Base-by-base conservation (phyloP, 2,797 vertebrate species). In the Iguana delicatissima region DNA sequence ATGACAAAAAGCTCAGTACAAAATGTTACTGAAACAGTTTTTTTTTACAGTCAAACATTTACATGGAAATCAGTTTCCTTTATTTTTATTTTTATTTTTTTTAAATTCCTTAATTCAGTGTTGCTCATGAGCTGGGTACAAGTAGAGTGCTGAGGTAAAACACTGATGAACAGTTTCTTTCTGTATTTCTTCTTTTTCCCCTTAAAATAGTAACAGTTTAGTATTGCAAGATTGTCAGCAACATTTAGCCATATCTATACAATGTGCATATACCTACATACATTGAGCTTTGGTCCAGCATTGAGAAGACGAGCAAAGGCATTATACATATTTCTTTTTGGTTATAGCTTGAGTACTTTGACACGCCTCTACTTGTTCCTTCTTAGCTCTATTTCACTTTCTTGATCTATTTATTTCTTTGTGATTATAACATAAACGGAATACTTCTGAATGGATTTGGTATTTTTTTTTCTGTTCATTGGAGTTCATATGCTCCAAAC, bases 261-360 rank as follows among this genome's bases (percentile, higher is more conserved):
- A 99, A 98, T 99, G 98, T 99, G 99, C 99, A 99, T 98, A 98
- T 99, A 99, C 98, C 98, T 98, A 97, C 96, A 97, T 97, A 98
- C 96, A 98, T 98, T 98, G 98, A 98, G 98, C 99, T 99, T 99
- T 99, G 99, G 99, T 99, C 99, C 99, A 99, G 98, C 98, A 96
- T 98, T 98, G 97, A 98, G 98, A 98, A 98, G 98, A 98, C 96
- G 97, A 98, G 98, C 97, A 97, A 98, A 99, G 98, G 98, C 98
- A 98, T 97, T 98, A 97, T 96, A 96, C 89, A 95, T 96, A 96
- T 97, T 97, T 97, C 96, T 97, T 99, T 99, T 99, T 98, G 98
- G 98, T 99, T 98, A 98, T 98, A 99, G 98, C 98, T 98, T 99
- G 97, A 98, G 97, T 98, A 97, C 96, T 97, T 97, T 97, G 97